These are phyloP conservation scores for Pimpla rufipes DNA, from an alignment of 2,888 invertebrate genomes.

Conservation along the genomic window DNA sequence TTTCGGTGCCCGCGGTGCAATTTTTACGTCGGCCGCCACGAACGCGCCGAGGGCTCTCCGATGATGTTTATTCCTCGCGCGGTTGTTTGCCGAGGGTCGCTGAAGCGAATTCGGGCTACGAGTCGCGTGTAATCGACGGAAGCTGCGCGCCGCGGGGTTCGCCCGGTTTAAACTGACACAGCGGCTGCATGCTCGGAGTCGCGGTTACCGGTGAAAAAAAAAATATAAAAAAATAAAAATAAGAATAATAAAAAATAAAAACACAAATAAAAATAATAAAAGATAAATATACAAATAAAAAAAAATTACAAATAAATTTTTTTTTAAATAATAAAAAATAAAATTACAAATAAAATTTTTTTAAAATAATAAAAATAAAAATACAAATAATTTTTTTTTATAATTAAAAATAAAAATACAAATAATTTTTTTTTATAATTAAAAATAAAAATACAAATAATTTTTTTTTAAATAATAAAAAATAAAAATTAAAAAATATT, in stretches of 20 bases:
- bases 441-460: too few species aligned
- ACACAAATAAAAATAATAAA: too few species aligned
- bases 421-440: too few species aligned
- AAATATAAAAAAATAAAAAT: too few species aligned
- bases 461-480: not conserved
- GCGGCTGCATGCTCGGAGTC: slow-evolving; percentile 28
- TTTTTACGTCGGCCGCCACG: not conserved
- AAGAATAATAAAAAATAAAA: too few species aligned
- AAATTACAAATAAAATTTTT: too few species aligned
- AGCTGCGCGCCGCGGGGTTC: slow-evolving; percentile 48
- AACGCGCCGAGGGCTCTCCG: slow-evolving; percentile 26
- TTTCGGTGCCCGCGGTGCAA: slow-evolving; percentile 1
- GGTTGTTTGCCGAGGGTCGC: slow-evolving; percentile 7
- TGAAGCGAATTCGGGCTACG: slow-evolving; percentile 70
- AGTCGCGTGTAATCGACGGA: slow-evolving; percentile 66
- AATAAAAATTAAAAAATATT: not conserved
- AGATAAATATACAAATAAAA: too few species aligned
- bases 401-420: too few species aligned
- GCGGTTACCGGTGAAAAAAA: not conserved
- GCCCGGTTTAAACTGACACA: slow-evolving; percentile 36
- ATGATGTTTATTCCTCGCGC: slow-evolving; percentile 52
- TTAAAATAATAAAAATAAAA: too few species aligned
- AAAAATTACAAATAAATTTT: too few species aligned
- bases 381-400: too few species aligned
- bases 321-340: too few species aligned